Percentiles rank a stretch among this genome's conserved stretches.
These are phyloP conservation scores for Drosophila putrida DNA, from an alignment of 2,888 invertebrate genomes.

Conservation along the genomic window DNA sequence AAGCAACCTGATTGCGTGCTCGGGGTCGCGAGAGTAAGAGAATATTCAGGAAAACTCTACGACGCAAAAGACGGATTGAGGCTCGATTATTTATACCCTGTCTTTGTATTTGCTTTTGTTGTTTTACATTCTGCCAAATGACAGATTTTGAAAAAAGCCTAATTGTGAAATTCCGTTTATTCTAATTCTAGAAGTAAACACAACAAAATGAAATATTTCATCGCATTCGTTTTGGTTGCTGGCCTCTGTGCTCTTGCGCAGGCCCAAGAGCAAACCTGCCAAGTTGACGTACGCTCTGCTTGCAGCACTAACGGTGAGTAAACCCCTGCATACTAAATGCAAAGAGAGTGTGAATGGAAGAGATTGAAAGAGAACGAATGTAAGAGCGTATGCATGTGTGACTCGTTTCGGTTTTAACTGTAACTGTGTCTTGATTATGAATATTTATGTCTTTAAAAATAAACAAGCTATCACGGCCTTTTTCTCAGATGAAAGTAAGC, in stretches of 20 bases:
- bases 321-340: not conserved
- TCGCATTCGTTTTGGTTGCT: slow-evolving; percentile 86
- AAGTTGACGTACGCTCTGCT: slow-evolving; percentile 39
- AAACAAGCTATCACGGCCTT: slow-evolving; percentile 82
- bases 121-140: slow-evolving; percentile 1
- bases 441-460: slow-evolving; percentile 62
- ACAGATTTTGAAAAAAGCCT: slow-evolving; percentile 33
- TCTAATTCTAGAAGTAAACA: slow-evolving; percentile 47
- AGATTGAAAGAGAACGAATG: slow-evolving; percentile 38
- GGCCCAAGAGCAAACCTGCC: slow-evolving; percentile 83
- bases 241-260: slow-evolving; percentile 85
- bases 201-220: slow-evolving; percentile 87
- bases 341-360: slow-evolving; percentile 28
- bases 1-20: not conserved
- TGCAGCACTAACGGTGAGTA: slow-evolving; percentile 72
- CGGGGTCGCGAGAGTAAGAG: slow-evolving; percentile 13
- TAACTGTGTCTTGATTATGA: slow-evolving; percentile 53
- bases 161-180: slow-evolving; percentile 65
- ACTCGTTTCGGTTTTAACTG: slow-evolving; percentile 49
- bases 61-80: slow-evolving; percentile 53
- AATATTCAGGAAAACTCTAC: slow-evolving; percentile 66
- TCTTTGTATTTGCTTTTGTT: slow-evolving; percentile 18
- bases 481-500: slow-evolving; percentile 81
- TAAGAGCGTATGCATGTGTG: slow-evolving; percentile 24
- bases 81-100: not conserved